phyloP scores from a whole-genome alignment of 1,140 invertebrate species.

The Pachyrhynchus sulphureomaculatus region DNA sequence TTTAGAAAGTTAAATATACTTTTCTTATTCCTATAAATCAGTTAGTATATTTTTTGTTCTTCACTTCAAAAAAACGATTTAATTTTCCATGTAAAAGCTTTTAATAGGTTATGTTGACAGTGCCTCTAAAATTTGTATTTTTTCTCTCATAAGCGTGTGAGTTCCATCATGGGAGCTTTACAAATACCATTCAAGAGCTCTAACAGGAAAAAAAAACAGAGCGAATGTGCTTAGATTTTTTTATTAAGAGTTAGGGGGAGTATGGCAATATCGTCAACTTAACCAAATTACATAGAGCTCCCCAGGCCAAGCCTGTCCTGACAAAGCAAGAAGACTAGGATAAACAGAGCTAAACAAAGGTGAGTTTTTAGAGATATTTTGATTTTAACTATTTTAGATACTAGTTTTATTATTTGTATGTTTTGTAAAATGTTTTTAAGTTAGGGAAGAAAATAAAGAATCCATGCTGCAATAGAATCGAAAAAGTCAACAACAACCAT shows the following conservation, averaged over 20 bases:
- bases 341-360: constrained; percentile 99
- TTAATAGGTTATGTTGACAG: constrained; percentile 3
- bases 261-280: constrained; percentile 98
- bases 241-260: constrained; percentile 89
- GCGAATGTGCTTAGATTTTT: constrained; percentile 94
- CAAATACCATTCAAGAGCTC: constrained; percentile 98
- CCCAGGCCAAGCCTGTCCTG: constrained; percentile 95
- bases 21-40: neutral
- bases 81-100: neutral
- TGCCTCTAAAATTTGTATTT: neutral
- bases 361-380: too few species aligned
- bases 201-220: constrained; percentile 99
- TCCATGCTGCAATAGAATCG: too few species aligned
- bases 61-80: neutral
- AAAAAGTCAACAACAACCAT: too few species aligned
- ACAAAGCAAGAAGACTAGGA: constrained; percentile 95
- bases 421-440: too few species aligned
- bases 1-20: neutral
- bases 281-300: constrained; percentile 91
- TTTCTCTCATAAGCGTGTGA: constrained; percentile 34
- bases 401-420: too few species aligned
- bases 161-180: constrained; percentile 92
- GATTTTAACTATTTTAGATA: too few species aligned
- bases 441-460: too few species aligned
- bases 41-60: neutral